A percentile compares a stretch with the other conserved stretches of the same genome.
These are phyloP conservation scores for Aleiodes testaceus DNA, from an alignment of 2,888 invertebrate species.

Conservation along the genomic window DNA sequence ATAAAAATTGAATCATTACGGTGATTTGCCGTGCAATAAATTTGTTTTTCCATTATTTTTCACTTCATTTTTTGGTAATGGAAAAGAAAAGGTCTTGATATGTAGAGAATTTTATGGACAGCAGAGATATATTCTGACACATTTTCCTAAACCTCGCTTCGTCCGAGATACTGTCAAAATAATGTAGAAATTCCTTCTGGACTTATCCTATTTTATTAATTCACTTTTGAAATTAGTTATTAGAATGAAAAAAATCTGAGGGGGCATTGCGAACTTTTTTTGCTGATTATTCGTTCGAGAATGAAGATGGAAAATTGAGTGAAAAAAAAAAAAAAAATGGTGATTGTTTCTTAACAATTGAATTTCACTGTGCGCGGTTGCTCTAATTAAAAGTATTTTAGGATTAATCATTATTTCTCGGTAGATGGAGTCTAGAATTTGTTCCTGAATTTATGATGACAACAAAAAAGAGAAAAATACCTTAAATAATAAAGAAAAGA, in stretches of 20 bases:
- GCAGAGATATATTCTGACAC: too few species aligned
- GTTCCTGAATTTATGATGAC: slow-evolving; percentile 57
- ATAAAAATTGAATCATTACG: slow-evolving; percentile 24
- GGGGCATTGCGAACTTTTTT: background rate
- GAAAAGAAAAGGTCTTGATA: background rate
- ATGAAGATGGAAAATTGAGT: slow-evolving; percentile 1
- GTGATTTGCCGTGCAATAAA: slow-evolving; percentile 1
- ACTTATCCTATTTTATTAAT: background rate
- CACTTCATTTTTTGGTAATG: background rate
- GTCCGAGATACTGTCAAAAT: too few species aligned
- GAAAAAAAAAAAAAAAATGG: slow-evolving; percentile 11
- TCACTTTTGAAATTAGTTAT: background rate
- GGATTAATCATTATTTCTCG: slow-evolving; percentile 51
- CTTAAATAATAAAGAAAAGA: slow-evolving; percentile 41
- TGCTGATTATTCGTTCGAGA: slow-evolving; percentile 3
- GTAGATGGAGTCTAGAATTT: slow-evolving; percentile 57
- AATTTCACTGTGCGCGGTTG: slow-evolving; percentile 56
- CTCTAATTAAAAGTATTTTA: slow-evolving; percentile 51
- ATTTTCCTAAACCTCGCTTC: too few species aligned
- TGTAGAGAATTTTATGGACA: too few species aligned
- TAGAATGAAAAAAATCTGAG: background rate
- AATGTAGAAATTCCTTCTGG: too few species aligned
- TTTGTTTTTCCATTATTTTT: background rate
- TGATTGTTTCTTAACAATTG: slow-evolving; percentile 48
- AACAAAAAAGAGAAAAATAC: slow-evolving; percentile 37